Percentiles rank a stretch among this genome's conserved stretches.
Evolutionary conservation across 2,888 invertebrate genomes (phyloP).

Genomic region (Lepidocyrtinus sp.): DNA sequence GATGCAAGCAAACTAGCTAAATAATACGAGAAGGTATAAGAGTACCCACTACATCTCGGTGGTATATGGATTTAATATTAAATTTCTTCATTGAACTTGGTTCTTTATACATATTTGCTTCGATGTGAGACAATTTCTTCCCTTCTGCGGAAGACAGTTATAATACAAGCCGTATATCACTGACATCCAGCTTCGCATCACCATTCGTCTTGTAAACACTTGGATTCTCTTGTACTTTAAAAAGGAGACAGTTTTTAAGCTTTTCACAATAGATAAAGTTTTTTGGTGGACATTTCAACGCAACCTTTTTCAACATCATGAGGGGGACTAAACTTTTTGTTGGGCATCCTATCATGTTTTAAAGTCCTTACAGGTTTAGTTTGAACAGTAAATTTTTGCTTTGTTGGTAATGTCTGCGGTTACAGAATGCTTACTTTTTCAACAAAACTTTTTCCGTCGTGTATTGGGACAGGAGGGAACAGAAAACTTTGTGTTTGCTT

Average conservation of each 20-base stretch:
- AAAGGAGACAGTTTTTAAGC: slow-evolving; percentile 52
- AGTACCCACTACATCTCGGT: neutral
- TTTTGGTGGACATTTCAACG: slow-evolving; percentile 30
- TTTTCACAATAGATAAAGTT: slow-evolving; percentile 53
- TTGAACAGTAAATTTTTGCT: neutral
- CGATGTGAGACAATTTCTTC: slow-evolving; percentile 62
- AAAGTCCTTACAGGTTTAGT: neutral
- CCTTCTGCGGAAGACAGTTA: slow-evolving; percentile 50
- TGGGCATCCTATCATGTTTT: slow-evolving; percentile 43
- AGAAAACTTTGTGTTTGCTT: slow-evolving; percentile 19
- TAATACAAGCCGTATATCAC: slow-evolving; percentile 66
- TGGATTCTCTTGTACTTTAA: slow-evolving; percentile 39
- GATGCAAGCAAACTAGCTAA: neutral
- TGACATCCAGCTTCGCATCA: slow-evolving; percentile 66
- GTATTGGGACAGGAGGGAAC: too few species aligned
- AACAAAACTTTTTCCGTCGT: slow-evolving; percentile 22
- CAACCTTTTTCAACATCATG: too few species aligned
- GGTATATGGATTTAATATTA: slow-evolving; percentile 36
- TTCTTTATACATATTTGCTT: slow-evolving; percentile 2
- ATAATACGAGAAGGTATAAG: neutral
- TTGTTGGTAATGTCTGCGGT: slow-evolving; percentile 43
- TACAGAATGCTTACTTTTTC: slow-evolving; percentile 38
- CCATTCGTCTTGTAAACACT: slow-evolving; percentile 69
- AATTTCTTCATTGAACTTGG: slow-evolving; percentile 56
- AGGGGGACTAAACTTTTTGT: slow-evolving; percentile 56